Evolutionary conservation across 1,140 invertebrate genomes (phyloP), one percentile per base, ranked within the genome.

Genomic region (Ceratina calcarata): DNA sequence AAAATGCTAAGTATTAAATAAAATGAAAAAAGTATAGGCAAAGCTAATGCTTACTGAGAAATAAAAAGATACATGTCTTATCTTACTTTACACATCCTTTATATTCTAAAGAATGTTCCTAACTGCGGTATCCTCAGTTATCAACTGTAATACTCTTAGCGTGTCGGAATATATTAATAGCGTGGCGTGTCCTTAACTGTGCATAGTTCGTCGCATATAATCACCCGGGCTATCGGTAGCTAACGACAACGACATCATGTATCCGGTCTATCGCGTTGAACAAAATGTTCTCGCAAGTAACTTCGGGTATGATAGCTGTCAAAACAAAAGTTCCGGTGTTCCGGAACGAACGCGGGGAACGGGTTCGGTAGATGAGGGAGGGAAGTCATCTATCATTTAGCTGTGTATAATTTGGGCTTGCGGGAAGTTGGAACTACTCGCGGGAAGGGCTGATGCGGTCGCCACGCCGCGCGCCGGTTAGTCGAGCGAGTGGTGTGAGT

Each of bases 381-480:
- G 70, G 76, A 84, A 84, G 80, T 78, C 86, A 89, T 89, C 85
- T 82, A 89, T 89, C 88, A 89, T 86, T 89, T 89, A 89, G 86
- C 71, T 81, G 85, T 82, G 77, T 88, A 89, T 89, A 89, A 89
- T 89, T 89, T 84, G 70, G 78, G 55, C 68, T 65, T 80, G 68
- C 80, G 57, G 64, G 61, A 66, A 78, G 74, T 86, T 79, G 69
- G 24, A 83, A 86, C 80, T 82, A 80, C 76, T 80, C 80, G 86
- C 62, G 37, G 37, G 68, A 70, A 81, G 65, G 81, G 77, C 65
- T 69, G 78, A 87, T 68, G 80, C 81, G 76, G 80, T 61, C 66
- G 71, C 64, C 37, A 10, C 37, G 10, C 37, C 37, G 37, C 37
- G 37, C 37, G 37, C 6, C 76, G 76, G 80, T 80, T 80, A 77